Conservation (phyloP, 1,140 invertebrate species). For the Ceratina australensis region DNA sequence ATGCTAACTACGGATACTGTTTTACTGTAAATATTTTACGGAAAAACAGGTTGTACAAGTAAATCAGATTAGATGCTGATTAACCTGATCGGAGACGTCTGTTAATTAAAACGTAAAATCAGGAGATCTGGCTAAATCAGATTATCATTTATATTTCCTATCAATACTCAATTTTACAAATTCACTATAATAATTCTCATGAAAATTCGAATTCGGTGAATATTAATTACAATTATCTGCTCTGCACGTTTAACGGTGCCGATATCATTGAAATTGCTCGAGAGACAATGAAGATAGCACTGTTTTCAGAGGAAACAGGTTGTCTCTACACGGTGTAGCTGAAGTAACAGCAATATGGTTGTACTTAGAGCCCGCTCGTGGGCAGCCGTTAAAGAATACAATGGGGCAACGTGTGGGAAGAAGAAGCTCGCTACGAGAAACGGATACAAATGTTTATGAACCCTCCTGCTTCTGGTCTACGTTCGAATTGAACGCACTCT, state of each 20-base stretch:
- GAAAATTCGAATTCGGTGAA: no score
- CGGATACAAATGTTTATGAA: conserved; percentile 17
- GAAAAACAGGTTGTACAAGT: conserved; percentile 1
- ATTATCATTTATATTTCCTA: no score
- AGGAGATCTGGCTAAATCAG: not conserved
- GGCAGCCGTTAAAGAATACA: conserved; percentile 13
- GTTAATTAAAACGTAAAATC: conserved; percentile 10
- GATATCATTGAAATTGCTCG: conserved; percentile 1
- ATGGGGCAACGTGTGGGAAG: not conserved
- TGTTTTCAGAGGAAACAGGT: not conserved
- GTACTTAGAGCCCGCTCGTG: no score
- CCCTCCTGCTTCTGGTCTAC: not conserved
- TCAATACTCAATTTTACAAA: no score
- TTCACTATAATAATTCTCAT: no score
- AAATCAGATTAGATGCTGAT: not conserved
- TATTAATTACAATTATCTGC: no score
- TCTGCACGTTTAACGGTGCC: no score
- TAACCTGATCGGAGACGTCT: not conserved
- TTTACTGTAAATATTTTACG: conserved; percentile 13
- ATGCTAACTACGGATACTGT: conserved; percentile 32
- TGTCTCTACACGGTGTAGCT: no score
- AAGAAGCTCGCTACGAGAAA: not conserved
- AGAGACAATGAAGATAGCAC: conserved; percentile 9
- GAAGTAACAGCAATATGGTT: not conserved
- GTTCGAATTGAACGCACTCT: not conserved